phyloP scores from a whole-genome alignment of 2,888 invertebrate genomes.

The Ormyrus labotus region DNA sequence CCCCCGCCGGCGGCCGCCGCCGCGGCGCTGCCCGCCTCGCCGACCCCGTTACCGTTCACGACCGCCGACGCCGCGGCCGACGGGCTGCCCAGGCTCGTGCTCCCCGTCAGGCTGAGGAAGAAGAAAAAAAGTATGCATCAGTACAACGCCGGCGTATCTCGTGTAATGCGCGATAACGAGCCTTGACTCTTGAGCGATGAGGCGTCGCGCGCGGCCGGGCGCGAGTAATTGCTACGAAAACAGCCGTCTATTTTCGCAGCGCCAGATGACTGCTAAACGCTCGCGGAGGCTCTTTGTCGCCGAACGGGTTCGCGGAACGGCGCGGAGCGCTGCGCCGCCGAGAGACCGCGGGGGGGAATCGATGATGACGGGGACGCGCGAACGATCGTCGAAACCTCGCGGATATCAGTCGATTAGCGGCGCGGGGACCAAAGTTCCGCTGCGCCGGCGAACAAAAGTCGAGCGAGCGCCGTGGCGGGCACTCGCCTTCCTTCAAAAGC shows the following conservation, averaged over 20 bases:
- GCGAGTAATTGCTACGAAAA: conserved; percentile 71
- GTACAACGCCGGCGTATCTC: no score
- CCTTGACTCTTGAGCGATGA: conserved; percentile 37
- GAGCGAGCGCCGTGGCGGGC: no score
- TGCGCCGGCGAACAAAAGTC: neutral
- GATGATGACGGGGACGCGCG: conserved; percentile 51
- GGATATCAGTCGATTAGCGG: no score
- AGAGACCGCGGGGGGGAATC: neutral
- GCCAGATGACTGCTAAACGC: conserved; percentile 27
- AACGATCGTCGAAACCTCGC: conserved; percentile 71
- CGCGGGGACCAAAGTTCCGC: neutral
- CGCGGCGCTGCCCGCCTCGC: conserved; percentile 48
- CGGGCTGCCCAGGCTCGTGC: conserved; percentile 69
- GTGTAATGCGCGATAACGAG: conserved; percentile 11
- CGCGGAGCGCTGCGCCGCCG: neutral
- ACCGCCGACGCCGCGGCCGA: conserved; percentile 64
- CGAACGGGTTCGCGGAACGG: neutral
- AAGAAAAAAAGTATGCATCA: neutral
- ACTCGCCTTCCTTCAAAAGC: conserved; percentile 5
- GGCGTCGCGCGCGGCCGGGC: conserved; percentile 17
- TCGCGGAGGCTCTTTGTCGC: neutral
- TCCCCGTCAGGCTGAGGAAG: conserved; percentile 69
- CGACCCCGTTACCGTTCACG: conserved; percentile 70
- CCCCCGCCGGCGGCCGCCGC: conserved; percentile 60
- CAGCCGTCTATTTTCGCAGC: conserved; percentile 66